A percentile compares a stretch with the other conserved stretches of the same genome.
Conservation (phyloP, 2,888 invertebrate genomes). For the Ypsolopha scabrella region DNA sequence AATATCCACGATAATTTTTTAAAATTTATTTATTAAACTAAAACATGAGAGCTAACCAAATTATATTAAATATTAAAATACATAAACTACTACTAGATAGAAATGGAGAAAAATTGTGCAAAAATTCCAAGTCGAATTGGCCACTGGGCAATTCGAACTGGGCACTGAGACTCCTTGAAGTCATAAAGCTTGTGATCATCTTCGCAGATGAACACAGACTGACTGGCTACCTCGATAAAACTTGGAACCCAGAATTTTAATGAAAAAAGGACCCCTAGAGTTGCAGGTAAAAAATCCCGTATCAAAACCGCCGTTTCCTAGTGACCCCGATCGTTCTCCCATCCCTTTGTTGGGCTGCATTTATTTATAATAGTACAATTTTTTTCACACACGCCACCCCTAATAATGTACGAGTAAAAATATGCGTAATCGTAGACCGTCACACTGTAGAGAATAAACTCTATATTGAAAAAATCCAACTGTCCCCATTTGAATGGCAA, state of each 20-base stretch:
- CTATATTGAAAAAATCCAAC: constrained; percentile 50
- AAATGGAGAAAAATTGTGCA: constrained; percentile 17
- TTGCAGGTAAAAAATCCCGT: constrained; percentile 64
- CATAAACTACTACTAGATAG: constrained; percentile 8
- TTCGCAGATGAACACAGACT: constrained; percentile 68
- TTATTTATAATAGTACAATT: constrained; percentile 69
- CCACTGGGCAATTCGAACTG: constrained; percentile 40
- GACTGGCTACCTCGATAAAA: constrained; percentile 59
- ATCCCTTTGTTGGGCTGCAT: constrained; percentile 63
- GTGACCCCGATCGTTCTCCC: constrained; percentile 69
- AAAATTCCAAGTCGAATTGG: constrained; percentile 25
- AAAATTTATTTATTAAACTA: not conserved
- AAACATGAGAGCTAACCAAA: too few species aligned
- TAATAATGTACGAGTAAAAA: constrained; percentile 64
- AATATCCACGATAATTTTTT: not conserved
- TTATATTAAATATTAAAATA: too few species aligned
- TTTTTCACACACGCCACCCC: constrained; percentile 67
- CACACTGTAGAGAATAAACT: constrained; percentile 28
- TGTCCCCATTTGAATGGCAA: constrained; percentile 69
- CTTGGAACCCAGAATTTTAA: constrained; percentile 41
- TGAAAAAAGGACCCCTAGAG: constrained; percentile 57
- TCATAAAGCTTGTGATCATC: constrained; percentile 66
- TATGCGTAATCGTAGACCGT: constrained; percentile 57
- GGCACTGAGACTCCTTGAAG: constrained; percentile 17
- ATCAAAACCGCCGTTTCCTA: constrained; percentile 70